Percentiles rank a stretch among this genome's conserved stretches.
Conservation (phyloP, 2,113 vertebrate species). For the Misgurnus mizolepis region DNA sequence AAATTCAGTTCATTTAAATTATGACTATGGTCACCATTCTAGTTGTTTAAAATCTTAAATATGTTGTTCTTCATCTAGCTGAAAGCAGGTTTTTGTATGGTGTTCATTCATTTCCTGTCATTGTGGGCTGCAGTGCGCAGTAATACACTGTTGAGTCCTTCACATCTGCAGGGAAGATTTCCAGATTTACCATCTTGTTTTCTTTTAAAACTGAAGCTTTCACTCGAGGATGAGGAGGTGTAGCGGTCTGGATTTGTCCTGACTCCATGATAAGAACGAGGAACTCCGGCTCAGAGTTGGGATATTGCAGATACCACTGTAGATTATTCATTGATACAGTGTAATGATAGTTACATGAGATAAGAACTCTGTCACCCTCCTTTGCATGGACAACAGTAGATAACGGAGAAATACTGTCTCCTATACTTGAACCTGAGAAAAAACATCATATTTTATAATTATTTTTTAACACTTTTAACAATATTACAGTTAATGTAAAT, state of each 20-base stretch:
- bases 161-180: conserved; percentile 8
- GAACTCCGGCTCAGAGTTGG: conserved; percentile 3
- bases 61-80: not conserved
- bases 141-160: conserved; percentile 16
- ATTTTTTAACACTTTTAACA: too few species aligned
- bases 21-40: not conserved
- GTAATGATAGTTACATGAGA: conserved; percentile 37
- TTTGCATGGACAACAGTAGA: not conserved
- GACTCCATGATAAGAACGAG: conserved; percentile 25
- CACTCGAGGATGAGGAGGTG: conserved; percentile 20
- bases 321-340: conserved; percentile 25
- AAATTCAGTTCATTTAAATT: too few species aligned
- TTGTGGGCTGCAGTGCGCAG: conserved; percentile 37
- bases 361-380: not conserved
- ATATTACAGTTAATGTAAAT: too few species aligned
- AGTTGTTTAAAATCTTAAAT: not conserved
- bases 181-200: not conserved
- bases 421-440: not conserved
- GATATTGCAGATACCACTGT: conserved; percentile 47
- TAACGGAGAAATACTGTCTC: conserved; percentile 16
- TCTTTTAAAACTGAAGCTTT: not conserved
- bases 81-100: conserved; percentile 1
- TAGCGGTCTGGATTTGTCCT: not conserved
- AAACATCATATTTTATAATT: not conserved
- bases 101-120: conserved; percentile 6